Percentiles rank a stretch among this genome's conserved stretches.
Evolutionary conservation across 2,797 vertebrate genomes (phyloP).

Genomic region (Malacoctenus gilli): DNA sequence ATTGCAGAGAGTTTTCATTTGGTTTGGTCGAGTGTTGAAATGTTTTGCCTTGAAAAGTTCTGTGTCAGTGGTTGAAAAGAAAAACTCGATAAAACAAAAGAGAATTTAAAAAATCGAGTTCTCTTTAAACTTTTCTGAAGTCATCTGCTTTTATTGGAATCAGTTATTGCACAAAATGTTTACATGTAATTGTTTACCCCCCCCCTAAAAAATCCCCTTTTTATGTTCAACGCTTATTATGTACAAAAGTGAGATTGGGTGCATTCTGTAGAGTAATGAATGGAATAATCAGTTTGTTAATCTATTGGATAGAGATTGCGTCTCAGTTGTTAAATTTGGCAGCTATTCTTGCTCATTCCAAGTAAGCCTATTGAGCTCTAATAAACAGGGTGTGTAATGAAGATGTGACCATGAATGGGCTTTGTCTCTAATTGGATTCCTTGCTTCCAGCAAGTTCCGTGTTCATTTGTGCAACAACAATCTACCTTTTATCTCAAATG

Average conservation of each 20-base stretch:
- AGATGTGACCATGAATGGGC: constrained; percentile 47
- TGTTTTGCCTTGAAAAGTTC: constrained; percentile 20
- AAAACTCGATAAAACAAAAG: constrained; percentile 16
- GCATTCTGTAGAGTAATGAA: constrained; percentile 9
- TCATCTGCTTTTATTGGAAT: no score
- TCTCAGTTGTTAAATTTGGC: constrained; percentile 27
- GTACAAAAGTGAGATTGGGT: constrained; percentile 5
- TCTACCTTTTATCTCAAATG: constrained; percentile 26
- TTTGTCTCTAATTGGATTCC: constrained; percentile 62
- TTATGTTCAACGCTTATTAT: constrained; percentile 2
- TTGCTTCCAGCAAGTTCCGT: constrained; percentile 50
- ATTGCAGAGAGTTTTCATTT: constrained; percentile 25
- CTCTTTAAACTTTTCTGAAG: no score
- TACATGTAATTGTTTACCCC: constrained; percentile 1
- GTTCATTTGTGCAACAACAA: constrained; percentile 51
- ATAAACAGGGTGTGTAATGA: constrained; percentile 52
- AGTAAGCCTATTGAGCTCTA: constrained; percentile 29
- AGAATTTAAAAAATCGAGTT: neutral
- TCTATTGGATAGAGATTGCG: neutral
- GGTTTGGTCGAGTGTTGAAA: constrained; percentile 26
- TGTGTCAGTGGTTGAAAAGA: constrained; percentile 8
- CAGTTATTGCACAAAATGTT: no score
- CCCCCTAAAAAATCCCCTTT: constrained; percentile 11
- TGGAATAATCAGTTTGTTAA: constrained; percentile 23
- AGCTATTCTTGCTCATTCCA: constrained; percentile 24